phyloP scores from a whole-genome alignment of 1,140 invertebrate species.

The Euura saliciscinereae region DNA sequence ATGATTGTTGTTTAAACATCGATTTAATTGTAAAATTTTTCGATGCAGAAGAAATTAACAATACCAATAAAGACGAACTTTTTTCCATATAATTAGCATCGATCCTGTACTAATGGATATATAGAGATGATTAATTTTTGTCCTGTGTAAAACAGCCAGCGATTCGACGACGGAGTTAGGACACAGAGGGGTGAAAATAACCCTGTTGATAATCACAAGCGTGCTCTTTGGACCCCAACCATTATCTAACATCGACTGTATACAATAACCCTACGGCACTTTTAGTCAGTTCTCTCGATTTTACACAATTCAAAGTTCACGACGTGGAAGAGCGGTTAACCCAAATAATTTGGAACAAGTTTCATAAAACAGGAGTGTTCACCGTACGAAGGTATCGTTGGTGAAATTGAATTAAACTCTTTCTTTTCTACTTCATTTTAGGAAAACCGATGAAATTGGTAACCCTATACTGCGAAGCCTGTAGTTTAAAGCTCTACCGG shows the following conservation, averaged over 20 bases:
- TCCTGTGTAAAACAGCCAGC: too few species aligned
- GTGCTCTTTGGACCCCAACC: neutral
- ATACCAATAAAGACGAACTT: too few species aligned
- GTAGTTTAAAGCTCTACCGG: neutral
- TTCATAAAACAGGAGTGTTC: neutral
- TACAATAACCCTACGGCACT: neutral
- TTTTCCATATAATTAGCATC: too few species aligned
- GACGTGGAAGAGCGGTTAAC: neutral
- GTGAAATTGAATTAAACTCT: neutral
- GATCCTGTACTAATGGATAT: too few species aligned
- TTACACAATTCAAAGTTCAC: neutral
- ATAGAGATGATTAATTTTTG: neutral
- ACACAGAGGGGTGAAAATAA: neutral
- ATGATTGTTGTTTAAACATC: too few species aligned
- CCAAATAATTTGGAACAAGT: neutral
- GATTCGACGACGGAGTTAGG: too few species aligned
- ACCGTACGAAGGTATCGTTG: neutral
- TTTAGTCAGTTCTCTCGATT: neutral
- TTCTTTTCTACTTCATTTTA: neutral
- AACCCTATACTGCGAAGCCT: neutral
- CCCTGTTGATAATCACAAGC: neutral
- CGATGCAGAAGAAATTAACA: too few species aligned
- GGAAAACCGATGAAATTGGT: conserved; percentile 6
- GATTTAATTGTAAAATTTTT: too few species aligned
- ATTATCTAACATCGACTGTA: neutral